These are phyloP conservation scores for Ichneumoninae sp. DNA, from an alignment of 2,888 invertebrate species.

Conservation along the genomic window DNA sequence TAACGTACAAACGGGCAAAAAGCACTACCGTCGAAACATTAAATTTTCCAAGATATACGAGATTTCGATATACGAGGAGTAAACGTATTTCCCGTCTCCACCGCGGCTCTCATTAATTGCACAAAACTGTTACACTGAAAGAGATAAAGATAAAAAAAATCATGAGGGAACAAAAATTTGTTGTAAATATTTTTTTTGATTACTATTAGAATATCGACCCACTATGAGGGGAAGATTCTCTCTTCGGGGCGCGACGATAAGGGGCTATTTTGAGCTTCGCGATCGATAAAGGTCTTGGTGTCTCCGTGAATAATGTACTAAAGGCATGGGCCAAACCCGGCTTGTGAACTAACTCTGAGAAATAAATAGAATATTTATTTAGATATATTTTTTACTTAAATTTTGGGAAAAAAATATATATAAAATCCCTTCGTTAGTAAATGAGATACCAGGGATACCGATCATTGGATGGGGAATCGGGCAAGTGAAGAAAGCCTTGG, in stretches of 20 bases:
- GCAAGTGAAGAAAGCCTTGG: too few relatives aligned
- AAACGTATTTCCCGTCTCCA: background rate
- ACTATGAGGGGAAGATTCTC: background rate
- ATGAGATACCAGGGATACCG: too few relatives aligned
- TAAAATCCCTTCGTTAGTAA: too few relatives aligned
- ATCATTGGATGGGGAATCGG: too few relatives aligned
- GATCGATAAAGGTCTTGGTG: background rate
- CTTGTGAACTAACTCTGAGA: background rate
- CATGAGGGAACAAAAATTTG: background rate
- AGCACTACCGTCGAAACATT: background rate
- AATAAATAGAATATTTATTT: background rate
- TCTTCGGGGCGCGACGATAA: background rate
- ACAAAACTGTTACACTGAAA: background rate
- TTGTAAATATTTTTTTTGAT: background rate
- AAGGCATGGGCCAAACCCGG: background rate
- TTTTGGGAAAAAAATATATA: too few relatives aligned
- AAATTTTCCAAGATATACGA: background rate
- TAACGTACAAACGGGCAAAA: constrained; percentile 1
- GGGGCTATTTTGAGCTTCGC: background rate
- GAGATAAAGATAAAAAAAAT: background rate
- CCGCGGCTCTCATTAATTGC: background rate
- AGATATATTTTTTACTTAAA: background rate
- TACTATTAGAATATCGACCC: background rate
- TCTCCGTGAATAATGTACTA: background rate
- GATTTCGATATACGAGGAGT: background rate